Percentiles rank a stretch among this genome's conserved stretches.
Conservation (phyloP, 2,113 vertebrate species). For the Aplodontia rufa region DNA sequence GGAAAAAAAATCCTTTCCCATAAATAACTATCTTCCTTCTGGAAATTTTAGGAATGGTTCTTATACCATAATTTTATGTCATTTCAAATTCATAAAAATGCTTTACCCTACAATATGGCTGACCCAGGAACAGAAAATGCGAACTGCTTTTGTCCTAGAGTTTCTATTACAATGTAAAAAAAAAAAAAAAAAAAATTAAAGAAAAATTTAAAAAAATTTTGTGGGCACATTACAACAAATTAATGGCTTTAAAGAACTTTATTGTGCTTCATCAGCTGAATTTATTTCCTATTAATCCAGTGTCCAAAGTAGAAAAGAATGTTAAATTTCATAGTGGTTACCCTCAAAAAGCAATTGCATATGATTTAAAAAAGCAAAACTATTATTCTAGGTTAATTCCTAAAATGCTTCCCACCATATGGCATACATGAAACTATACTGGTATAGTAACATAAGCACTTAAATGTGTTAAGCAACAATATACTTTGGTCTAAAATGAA, state of each 20-base stretch:
- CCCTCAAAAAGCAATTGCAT: background rate
- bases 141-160: background rate
- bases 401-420: conserved; percentile 27
- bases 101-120: conserved; percentile 26
- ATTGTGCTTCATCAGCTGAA: conserved; percentile 9
- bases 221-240: background rate
- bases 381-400: conserved; percentile 48
- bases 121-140: background rate
- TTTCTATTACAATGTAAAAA: conserved; percentile 42
- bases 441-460: conserved; percentile 19
- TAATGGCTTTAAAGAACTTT: conserved; percentile 41
- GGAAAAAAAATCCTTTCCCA: background rate
- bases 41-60: background rate
- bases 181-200: no score
- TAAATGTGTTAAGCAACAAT: conserved; percentile 18
- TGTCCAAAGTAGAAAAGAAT: background rate
- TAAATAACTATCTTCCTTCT: background rate
- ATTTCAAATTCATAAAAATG: conserved; percentile 54
- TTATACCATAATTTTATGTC: conserved; percentile 22
- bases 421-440: background rate
- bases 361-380: conserved; percentile 33
- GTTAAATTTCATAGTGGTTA: conserved; percentile 12
- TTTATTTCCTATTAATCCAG: conserved; percentile 20
- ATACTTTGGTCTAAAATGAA: conserved; percentile 25
- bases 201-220: conserved; percentile 35